Base-by-base conservation (phyloP, 1,140 invertebrate species). In the Tetragnatha versicolor region DNA sequence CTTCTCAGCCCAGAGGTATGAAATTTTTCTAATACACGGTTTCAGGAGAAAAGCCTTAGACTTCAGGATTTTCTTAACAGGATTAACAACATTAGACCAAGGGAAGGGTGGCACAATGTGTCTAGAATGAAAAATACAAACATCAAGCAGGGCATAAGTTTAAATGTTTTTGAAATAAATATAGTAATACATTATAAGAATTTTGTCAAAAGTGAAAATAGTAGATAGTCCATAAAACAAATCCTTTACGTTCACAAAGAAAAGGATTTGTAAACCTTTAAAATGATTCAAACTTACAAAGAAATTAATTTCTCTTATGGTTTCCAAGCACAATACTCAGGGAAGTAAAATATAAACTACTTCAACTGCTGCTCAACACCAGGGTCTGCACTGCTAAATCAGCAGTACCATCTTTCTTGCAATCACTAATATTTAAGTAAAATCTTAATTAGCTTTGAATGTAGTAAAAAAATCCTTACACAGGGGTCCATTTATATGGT, bases 1-100 rank as follows among this genome's bases (percentile, higher is more conserved):
- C 72, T 75, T 75, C 27, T 63, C 35, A 25, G 72, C 72, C 72
- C 72, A 75, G 0, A 75, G 31, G n/a, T 75, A 63, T 0, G 42
- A 61, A 25, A 75, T 75, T 9, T 49, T 75, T 37, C 49, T 63
- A 9, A 75, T 75, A 14, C 72, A 75, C 12, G 45, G 58, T 9
- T 58, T n/a, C 6, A 42, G 20, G 5, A 75, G 27, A 9, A 75
- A 63, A 10, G 51, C 58, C 27, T 63, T 75, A 25, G 55, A 35
- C 6, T 35, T 3, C 5, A 75, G 58, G n/a, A 49, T 22, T 35
- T 61, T 63, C 49, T 22, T 63, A 14, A 42, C 35, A 20, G 17
- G 9, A 25, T 33, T 2, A 1, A 75, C 72, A 49, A 33, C 7
- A 22, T 60, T 75, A 27, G 22, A n/a, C 72, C 72, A 75, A 20